Base-by-base conservation (phyloP, 2,797 vertebrate genomes). In the Bothrops alternatus region DNA sequence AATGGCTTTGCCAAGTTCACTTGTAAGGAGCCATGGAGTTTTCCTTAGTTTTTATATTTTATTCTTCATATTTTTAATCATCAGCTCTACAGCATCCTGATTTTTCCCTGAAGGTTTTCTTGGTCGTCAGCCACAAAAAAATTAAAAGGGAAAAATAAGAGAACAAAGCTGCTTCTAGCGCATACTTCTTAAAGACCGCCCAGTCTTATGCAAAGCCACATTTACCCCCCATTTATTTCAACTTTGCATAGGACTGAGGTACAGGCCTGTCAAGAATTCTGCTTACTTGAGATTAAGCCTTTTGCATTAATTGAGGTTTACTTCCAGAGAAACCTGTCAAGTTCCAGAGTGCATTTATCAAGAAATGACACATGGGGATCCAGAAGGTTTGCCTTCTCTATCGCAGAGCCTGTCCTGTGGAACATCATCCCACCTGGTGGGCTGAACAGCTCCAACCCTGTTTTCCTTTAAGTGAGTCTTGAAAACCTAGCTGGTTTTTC, bases 1-100 rank as follows among this genome's bases (percentile, higher is more conserved):
- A 89, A 89, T n/a, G 32, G 69, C 47, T 65, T 93, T 20, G 6
- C 37, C 11, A 42, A 60, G 61, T 91, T 69, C 85, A 87, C 85
- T 92, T 89, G 26, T 28, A 28, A 28, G 10, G 42, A 28, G 69
- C 11, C 6, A 6, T 37, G 88, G 25, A 55, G 69, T 25, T 37
- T 42, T 78, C 32, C 37, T 78, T 42, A 42, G 37, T 42, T 78
- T 42, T 23, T 73, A 3, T 73, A 23, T 78, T 78, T 78, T 78
- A 42, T 78, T 42, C 20, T 78, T 73, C 65, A 73, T 37, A 73
- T 42, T 73, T 91, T 89, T 91, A 90, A 93, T 91, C 69, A 57
- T 85, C 57, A 57, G 3, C 57, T 91, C 12, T 56, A 86, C 69
- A 86, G 37, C 55, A 73, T 47, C 86, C 69, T 82, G 25, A 26